These are phyloP conservation scores for Propithecus deckenii DNA, from an alignment of 2,797 vertebrate species.

Conservation along the genomic window DNA sequence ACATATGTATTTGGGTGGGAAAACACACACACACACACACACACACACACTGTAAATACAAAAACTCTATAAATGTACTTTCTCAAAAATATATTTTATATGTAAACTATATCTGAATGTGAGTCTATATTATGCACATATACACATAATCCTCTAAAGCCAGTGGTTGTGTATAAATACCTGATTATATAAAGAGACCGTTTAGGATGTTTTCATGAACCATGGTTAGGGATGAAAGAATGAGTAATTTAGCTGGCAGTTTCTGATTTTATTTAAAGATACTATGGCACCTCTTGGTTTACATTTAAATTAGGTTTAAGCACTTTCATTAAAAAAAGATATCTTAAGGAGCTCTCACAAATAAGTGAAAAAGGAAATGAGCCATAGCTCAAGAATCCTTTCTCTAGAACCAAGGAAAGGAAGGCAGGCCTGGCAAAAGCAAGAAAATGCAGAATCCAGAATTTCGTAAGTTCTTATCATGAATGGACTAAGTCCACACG, in stretches of 20 bases:
- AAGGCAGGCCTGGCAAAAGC: neutral
- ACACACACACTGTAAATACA: neutral
- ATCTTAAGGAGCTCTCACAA: constrained; percentile 16
- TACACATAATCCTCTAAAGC: neutral
- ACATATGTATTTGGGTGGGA: neutral
- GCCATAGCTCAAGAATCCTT: neutral
- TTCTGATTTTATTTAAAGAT: constrained; percentile 47
- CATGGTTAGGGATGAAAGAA: neutral
- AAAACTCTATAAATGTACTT: neutral
- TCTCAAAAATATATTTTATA: neutral
- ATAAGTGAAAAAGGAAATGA: constrained; percentile 10
- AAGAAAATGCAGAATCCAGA: neutral
- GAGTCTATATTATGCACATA: neutral
- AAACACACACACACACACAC: neutral
- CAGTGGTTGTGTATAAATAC: neutral
- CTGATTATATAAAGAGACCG: neutral
- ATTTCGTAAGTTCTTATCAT: neutral
- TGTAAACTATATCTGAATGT: neutral
- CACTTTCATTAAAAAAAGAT: neutral
- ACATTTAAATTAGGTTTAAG: constrained; percentile 18
- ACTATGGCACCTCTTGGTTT: constrained; percentile 18
- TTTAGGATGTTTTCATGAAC: neutral
- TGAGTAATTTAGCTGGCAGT: neutral
- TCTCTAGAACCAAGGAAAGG: neutral
- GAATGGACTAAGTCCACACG: neutral